Evolutionary conservation across 2,797 vertebrate genomes (phyloP), one percentile per base, ranked within the genome.

Genomic region (Tapera naevia): DNA sequence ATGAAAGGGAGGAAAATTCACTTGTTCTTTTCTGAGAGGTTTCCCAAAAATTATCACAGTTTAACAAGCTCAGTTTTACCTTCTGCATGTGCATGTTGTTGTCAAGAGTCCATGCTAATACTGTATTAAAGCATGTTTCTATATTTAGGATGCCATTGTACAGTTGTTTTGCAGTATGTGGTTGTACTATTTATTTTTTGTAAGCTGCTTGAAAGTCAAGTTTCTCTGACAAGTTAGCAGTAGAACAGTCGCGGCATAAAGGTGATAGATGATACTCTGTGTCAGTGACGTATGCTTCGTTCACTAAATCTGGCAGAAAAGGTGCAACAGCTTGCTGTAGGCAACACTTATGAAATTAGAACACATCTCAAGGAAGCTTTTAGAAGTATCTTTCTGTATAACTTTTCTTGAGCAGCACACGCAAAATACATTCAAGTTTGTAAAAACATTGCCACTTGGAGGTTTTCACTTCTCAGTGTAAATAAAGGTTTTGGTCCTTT

Each of bases 271-370:
- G 82, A 28, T 46, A 27, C 24, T 66, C 23, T 80, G 37, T 1
- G 3, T 51, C 53, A 67, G 72, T 4, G 2, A 83, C 93, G 37
- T 88, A 28, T 64, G 33, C 50, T 85, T 88, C 62, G 46, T 93
- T 92, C 50, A 78, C 57, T 74, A 72, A 79, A 83, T 88, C 54
- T 91, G 82, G 70, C 82, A 83, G 79, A 69, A 88, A 50, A 46
- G 69, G 62, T 75, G 60, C 15, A 66, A 83, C 89, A 86, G 69
- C 79, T 91, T 96, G 91, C 73, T 86, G 39, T 88, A 84, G 89
- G 82, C 65, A 93, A 23, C n/a, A 9, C 17, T 91, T 92, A 39
- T 58, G 73, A 88, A 88, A 69, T 54, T 67, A 62, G 53, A 83
- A 51, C 27, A 88, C 50, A 24, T 88, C 57, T 85, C 7, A 48